Percentiles rank a stretch among this genome's conserved stretches.
Conservation (phyloP, 1,140 invertebrate genomes). For the Maconellicoccus hirsutus region DNA sequence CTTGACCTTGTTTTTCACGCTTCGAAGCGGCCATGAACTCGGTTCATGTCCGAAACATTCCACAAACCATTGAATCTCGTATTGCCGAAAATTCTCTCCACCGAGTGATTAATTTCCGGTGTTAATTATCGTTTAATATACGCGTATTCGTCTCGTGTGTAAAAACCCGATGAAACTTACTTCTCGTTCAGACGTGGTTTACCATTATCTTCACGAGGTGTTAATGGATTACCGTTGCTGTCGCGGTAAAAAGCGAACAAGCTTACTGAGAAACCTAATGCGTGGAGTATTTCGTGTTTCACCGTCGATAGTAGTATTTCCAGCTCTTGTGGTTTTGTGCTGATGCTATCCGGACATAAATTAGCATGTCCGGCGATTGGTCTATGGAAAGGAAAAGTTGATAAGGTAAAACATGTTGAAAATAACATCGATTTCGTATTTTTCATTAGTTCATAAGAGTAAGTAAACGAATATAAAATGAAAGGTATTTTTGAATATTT, state of each 20-base stretch:
- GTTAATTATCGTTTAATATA: too few species aligned
- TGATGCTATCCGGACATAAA: conserved; percentile 90
- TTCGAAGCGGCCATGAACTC: background rate
- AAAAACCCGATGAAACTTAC: conserved; percentile 51
- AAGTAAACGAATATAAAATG: too few species aligned
- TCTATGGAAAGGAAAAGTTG: too few species aligned
- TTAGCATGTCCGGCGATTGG: conserved; percentile 98
- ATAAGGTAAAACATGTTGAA: too few species aligned
- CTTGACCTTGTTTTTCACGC: background rate
- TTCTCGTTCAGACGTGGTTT: conserved; percentile 78
- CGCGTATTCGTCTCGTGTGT: too few species aligned
- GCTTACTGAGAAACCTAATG: conserved; percentile 88
- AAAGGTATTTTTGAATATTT: too few species aligned
- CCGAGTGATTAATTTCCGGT: too few species aligned
- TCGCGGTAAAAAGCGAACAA: conserved; percentile 90
- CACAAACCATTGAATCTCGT: too few species aligned
- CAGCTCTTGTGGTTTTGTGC: conserved; percentile 81
- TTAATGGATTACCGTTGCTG: conserved; percentile 70
- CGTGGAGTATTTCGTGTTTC: conserved; percentile 98
- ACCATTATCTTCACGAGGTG: conserved; percentile 66
- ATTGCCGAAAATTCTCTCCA: too few species aligned
- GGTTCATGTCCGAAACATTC: background rate
- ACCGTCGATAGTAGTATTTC: conserved; percentile 90
- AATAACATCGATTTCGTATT: too few species aligned
- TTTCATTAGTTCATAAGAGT: too few species aligned